A percentile compares a stretch with the other conserved stretches of the same genome.
phyloP scores from a whole-genome alignment of 2,113 vertebrate genomes.

The Cygnus atratus region DNA sequence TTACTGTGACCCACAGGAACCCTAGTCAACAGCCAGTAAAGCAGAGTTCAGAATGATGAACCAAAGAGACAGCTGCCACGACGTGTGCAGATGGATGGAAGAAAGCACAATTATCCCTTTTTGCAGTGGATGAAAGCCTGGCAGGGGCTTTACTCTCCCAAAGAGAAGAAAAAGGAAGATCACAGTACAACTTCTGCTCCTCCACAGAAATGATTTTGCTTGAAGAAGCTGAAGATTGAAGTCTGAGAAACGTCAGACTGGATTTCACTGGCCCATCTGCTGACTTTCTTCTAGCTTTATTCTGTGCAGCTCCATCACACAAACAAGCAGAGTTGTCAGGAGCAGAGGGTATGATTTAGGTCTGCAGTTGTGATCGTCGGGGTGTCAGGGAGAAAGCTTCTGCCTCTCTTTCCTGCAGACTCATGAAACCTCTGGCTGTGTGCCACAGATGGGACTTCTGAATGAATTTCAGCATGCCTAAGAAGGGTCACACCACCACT shows the following conservation, averaged over 20 bases:
- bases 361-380: background rate
- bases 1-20: background rate
- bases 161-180: background rate
- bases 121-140: background rate
- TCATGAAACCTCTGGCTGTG: background rate
- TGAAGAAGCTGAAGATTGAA: background rate
- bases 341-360: background rate
- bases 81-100: background rate
- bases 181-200: background rate
- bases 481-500: background rate
- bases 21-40: slow-evolving; percentile 16
- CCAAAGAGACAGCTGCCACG: slow-evolving; percentile 4
- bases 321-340: background rate
- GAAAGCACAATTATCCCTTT: slow-evolving; percentile 24
- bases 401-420: background rate
- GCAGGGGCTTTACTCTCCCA: background rate
- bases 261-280: background rate
- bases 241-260: background rate
- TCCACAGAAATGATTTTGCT: background rate
- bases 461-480: background rate
- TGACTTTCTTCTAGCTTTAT: background rate
- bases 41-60: background rate
- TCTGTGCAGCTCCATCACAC: background rate
- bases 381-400: background rate
- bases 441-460: background rate